Evolutionary conservation across 2,888 invertebrate genomes (phyloP).

Genomic region (Anorthoa munda): DNA sequence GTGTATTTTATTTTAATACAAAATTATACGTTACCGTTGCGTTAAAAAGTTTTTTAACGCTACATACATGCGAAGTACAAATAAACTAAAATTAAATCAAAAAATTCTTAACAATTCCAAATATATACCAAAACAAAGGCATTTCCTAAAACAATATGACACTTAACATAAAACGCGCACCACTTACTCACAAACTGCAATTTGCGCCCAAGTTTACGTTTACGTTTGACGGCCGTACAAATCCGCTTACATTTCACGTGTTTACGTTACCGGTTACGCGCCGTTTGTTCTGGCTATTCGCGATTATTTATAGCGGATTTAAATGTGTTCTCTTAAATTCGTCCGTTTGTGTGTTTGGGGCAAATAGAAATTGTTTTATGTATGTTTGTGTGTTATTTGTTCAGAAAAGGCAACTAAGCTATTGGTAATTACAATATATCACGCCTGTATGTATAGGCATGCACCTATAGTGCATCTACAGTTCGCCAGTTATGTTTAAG

Average conservation of each 20-base stretch:
- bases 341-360: slow-evolving; percentile 48
- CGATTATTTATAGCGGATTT: slow-evolving; percentile 72
- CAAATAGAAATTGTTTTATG: slow-evolving; percentile 25
- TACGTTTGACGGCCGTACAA: slow-evolving; percentile 72
- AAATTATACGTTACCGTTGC: too few relatives aligned
- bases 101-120: slow-evolving; percentile 7
- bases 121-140: slow-evolving; percentile 4
- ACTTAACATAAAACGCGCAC: slow-evolving; percentile 32
- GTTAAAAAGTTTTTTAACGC: background rate
- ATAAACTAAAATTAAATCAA: slow-evolving; percentile 10
- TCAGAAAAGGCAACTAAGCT: background rate
- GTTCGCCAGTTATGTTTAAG: too few relatives aligned
- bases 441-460: background rate
- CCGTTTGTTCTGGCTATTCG: slow-evolving; percentile 71
- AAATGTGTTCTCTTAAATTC: slow-evolving; percentile 64
- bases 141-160: slow-evolving; percentile 26
- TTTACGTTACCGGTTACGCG: slow-evolving; percentile 72
- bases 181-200: slow-evolving; percentile 58
- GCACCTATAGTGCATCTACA: too few relatives aligned
- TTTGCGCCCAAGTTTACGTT: slow-evolving; percentile 65
- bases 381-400: background rate
- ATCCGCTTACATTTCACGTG: slow-evolving; percentile 73
- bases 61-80: background rate
- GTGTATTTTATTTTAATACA: too few relatives aligned
- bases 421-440: background rate